phyloP scores from a whole-genome alignment of 2,888 invertebrate genomes.

The Apamea anceps region DNA sequence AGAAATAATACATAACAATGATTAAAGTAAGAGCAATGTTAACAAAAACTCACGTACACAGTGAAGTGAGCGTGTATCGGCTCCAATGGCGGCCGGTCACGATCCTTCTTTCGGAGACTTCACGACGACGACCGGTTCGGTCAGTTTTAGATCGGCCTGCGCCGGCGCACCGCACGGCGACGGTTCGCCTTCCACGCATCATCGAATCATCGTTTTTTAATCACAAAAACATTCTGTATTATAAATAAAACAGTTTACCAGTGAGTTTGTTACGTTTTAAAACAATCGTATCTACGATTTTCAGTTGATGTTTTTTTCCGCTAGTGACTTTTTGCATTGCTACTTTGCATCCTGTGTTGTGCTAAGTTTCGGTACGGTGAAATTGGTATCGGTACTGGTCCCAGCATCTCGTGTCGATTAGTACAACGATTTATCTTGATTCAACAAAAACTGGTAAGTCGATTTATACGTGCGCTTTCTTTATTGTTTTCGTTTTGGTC shows the following conservation, averaged over 20 bases:
- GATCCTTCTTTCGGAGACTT: constrained; percentile 78
- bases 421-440: constrained; percentile 83
- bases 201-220: constrained; percentile 76
- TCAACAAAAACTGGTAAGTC: constrained; percentile 82
- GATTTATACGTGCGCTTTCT: constrained; percentile 68
- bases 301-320: constrained; percentile 39
- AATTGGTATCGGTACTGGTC: constrained; percentile 78
- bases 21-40: constrained; percentile 60
- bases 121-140: constrained; percentile 83
- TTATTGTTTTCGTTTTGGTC: constrained; percentile 73
- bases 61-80: constrained; percentile 69
- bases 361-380: constrained; percentile 73
- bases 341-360: constrained; percentile 67
- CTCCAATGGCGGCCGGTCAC: constrained; percentile 76
- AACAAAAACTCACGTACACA: constrained; percentile 61
- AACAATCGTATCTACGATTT: constrained; percentile 42
- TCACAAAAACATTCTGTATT: constrained; percentile 69
- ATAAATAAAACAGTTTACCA: constrained; percentile 66
- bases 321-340: constrained; percentile 61
- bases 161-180: constrained; percentile 75
- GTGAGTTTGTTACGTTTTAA: constrained; percentile 58
- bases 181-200: constrained; percentile 74
- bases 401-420: constrained; percentile 77
- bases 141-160: constrained; percentile 86
- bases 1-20: constrained; percentile 64